Conservation (phyloP, 2,888 invertebrate species). For the Ellobium chinense region DNA sequence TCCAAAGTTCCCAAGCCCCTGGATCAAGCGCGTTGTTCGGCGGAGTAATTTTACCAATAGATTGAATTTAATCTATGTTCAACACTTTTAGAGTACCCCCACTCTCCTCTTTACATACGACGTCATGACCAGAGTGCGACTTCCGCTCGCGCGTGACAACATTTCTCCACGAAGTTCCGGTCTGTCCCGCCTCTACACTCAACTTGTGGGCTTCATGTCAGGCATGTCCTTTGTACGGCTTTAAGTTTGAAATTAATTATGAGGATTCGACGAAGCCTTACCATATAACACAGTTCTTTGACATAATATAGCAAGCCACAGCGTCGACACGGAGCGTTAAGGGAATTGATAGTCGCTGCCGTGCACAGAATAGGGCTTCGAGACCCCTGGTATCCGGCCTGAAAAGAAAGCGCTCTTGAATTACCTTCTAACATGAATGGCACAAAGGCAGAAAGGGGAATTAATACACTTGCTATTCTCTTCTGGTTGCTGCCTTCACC, state of each 20-base stretch:
- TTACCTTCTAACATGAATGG: slow-evolving; percentile 7
- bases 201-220: too few relatives aligned
- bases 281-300: background rate
- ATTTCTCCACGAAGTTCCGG: too few relatives aligned
- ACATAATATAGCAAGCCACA: background rate
- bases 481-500: background rate
- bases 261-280: background rate
- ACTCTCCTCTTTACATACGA: too few relatives aligned
- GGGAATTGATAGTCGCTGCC: slow-evolving; percentile 1
- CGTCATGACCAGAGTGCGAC: too few relatives aligned
- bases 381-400: background rate
- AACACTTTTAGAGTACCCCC: too few relatives aligned
- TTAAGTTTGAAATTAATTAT: slow-evolving; percentile 26
- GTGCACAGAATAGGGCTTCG: background rate
- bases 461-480: slow-evolving; percentile 17
- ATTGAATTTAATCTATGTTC: too few relatives aligned
- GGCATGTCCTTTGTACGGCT: background rate
- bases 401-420: slow-evolving; percentile 25
- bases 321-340: background rate
- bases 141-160: too few relatives aligned
- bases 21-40: too few relatives aligned
- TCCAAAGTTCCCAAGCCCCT: too few relatives aligned
- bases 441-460: slow-evolving; percentile 6
- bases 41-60: too few relatives aligned
- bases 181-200: too few relatives aligned